A percentile compares a stretch with the other conserved stretches of the same genome.
These are phyloP conservation scores for Vollenhovia emeryi DNA, from an alignment of 1,140 invertebrate species.

Conservation along the genomic window DNA sequence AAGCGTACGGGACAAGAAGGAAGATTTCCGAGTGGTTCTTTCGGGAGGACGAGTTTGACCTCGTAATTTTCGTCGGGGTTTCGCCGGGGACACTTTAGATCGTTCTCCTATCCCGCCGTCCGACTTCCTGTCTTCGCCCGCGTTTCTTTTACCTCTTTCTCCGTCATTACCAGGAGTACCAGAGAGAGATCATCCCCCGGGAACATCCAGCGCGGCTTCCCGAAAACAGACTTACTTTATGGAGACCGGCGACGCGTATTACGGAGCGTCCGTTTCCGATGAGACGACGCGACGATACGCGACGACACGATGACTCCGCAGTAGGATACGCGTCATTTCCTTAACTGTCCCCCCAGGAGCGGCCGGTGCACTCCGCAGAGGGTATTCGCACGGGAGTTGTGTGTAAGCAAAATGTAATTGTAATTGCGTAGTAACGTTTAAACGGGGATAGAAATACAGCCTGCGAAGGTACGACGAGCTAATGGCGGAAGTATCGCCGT, in stretches of 20 bases:
- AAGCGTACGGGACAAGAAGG: slow-evolving; percentile 17
- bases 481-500: neutral
- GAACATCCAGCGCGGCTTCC: neutral
- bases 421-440: slow-evolving; percentile 3
- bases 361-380: neutral
- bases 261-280: slow-evolving; percentile 2
- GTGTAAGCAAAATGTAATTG: slow-evolving; percentile 14
- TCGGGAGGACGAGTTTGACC: slow-evolving; percentile 26
- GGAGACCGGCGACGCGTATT: neutral
- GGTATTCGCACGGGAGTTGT: neutral
- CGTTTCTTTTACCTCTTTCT: slow-evolving; percentile 41
- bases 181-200: slow-evolving; percentile 41
- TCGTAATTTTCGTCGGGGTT: slow-evolving; percentile 66
- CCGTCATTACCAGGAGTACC: neutral
- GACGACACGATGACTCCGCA: neutral
- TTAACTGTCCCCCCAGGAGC: neutral
- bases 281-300: neutral
- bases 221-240: slow-evolving; percentile 1
- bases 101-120: slow-evolving; percentile 18
- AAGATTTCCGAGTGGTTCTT: slow-evolving; percentile 24
- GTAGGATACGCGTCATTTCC: slow-evolving; percentile 7
- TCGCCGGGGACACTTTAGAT: slow-evolving; percentile 53
- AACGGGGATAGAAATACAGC: neutral
- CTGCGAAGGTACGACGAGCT: neutral
- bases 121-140: neutral